Percentiles rank a stretch among this genome's conserved stretches.
phyloP scores from a whole-genome alignment of 1,140 invertebrate genomes.

The Aricia agestis region DNA sequence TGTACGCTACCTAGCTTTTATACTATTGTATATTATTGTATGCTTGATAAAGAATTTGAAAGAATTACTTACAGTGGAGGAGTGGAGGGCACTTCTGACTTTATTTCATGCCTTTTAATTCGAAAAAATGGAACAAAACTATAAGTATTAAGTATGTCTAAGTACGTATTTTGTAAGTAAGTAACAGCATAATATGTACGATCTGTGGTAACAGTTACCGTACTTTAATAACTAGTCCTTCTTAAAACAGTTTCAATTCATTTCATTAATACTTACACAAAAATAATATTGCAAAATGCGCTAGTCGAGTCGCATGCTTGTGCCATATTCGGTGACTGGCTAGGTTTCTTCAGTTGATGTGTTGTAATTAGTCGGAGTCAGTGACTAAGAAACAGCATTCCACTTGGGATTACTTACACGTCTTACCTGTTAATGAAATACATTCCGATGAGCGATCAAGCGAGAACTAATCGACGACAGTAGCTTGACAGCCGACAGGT shows the following conservation, averaged over 20 bases:
- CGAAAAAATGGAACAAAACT: too few species aligned
- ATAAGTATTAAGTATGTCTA: too few species aligned
- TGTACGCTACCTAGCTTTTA: too few species aligned
- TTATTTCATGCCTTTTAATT: too few species aligned
- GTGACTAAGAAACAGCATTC: conserved; percentile 22
- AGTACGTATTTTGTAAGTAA: too few species aligned
- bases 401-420: conserved; percentile 25
- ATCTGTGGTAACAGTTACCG: not conserved
- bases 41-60: too few species aligned
- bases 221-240: not conserved
- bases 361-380: conserved; percentile 29
- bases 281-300: not conserved
- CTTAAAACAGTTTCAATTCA: not conserved
- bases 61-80: too few species aligned
- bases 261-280: not conserved
- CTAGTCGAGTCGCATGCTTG: conserved; percentile 12
- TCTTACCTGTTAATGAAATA: conserved; percentile 24
- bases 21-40: too few species aligned
- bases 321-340: conserved; percentile 20
- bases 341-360: conserved; percentile 25
- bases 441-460: conserved; percentile 1
- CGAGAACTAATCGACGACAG: not conserved
- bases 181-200: too few species aligned
- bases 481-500: not conserved
- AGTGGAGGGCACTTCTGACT: too few species aligned